phyloP scores from a whole-genome alignment of 1,140 invertebrate species.

The Agrypnia vestita region DNA sequence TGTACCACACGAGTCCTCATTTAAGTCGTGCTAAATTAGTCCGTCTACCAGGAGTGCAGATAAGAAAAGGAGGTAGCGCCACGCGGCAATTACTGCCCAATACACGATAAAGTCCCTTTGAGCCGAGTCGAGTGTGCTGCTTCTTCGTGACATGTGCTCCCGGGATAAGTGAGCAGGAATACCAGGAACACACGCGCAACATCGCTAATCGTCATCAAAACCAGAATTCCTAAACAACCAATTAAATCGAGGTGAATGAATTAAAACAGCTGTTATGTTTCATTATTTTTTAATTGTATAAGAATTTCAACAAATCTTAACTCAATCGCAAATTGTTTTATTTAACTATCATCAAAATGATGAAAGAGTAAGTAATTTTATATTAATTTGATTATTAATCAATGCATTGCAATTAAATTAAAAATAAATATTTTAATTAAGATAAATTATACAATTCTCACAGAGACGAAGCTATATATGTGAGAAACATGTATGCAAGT shows the following conservation, averaged over 20 bases:
- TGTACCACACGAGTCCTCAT: conserved; percentile 22
- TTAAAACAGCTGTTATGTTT: too few species aligned
- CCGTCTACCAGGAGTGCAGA: conserved; percentile 52
- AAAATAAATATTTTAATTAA: too few species aligned
- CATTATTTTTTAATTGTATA: background rate
- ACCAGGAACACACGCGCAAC: conserved; percentile 14
- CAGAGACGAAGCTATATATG: too few species aligned
- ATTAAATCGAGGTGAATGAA: too few species aligned
- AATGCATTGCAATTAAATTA: too few species aligned
- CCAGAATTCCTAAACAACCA: too few species aligned
- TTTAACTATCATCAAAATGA: too few species aligned
- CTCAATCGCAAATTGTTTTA: too few species aligned
- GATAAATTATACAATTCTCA: too few species aligned
- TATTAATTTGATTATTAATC: too few species aligned
- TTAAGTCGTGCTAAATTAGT: conserved; percentile 58
- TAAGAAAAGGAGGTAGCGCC: conserved; percentile 32
- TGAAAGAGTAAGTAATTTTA: too few species aligned
- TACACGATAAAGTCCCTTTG: conserved; percentile 34
- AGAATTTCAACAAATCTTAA: background rate
- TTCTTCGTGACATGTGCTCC: conserved; percentile 40
- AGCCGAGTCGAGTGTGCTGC: conserved; percentile 8
- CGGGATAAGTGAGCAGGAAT: background rate
- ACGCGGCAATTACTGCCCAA: conserved; percentile 21
- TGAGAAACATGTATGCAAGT: too few species aligned
- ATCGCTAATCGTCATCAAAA: background rate